phyloP scores from a whole-genome alignment of 1,140 invertebrate genomes.

The Lordiphosa collinella region DNA sequence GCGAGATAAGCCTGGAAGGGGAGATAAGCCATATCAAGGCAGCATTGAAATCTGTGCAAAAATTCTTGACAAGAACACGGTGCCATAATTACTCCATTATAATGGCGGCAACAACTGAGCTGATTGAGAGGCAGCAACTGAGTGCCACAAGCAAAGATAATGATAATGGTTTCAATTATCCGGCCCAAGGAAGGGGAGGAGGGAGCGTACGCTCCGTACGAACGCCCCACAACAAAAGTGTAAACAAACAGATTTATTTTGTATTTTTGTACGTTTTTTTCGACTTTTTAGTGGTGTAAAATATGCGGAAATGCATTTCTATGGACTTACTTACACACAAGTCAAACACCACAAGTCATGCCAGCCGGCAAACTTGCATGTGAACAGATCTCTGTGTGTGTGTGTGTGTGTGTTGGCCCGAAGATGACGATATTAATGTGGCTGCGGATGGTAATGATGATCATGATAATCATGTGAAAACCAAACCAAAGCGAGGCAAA shows the following conservation, averaged over 20 bases:
- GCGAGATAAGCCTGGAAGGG: not conserved
- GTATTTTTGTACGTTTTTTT: conserved; percentile 40
- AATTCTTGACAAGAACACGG: conserved; percentile 47
- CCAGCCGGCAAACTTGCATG: conserved; percentile 72
- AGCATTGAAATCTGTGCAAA: conserved; percentile 50
- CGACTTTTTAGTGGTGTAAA: conserved; percentile 77
- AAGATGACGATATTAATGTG: conserved; percentile 77
- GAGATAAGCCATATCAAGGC: conserved; percentile 26
- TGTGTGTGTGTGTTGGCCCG: conserved; percentile 51
- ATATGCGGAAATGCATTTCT: conserved; percentile 78
- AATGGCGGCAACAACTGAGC: conserved; percentile 64
- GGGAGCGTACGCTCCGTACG: conserved; percentile 5
- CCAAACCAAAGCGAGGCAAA: conserved; percentile 64
- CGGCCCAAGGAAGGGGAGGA: conserved; percentile 7
- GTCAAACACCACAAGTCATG: conserved; percentile 71
- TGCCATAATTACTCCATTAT: conserved; percentile 72
- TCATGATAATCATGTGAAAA: conserved; percentile 78
- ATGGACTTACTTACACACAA: conserved; percentile 73
- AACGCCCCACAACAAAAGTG: conserved; percentile 64
- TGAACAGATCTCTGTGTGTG: conserved; percentile 42
- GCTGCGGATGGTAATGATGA: conserved; percentile 73
- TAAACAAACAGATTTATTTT: conserved; percentile 61
- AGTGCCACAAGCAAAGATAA: conserved; percentile 53
- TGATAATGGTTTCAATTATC: conserved; percentile 76
- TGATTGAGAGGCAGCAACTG: conserved; percentile 33